Evolutionary conservation across 2,888 invertebrate species (phyloP), one percentile per base, ranked within the genome.

Genomic region (Drosophila subsilvestris): DNA sequence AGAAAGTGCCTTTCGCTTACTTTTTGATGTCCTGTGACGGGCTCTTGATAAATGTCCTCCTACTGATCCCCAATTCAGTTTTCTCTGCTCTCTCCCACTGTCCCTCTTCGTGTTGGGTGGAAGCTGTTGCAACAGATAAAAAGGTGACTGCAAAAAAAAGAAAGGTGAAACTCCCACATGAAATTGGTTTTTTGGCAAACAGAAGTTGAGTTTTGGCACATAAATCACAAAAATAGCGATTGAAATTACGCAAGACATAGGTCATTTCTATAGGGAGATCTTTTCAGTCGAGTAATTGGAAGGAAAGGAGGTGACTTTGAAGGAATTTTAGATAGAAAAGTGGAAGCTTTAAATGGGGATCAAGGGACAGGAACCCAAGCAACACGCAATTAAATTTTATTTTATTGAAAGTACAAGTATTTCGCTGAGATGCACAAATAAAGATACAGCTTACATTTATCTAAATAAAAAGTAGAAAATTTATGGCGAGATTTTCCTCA

Each of bases 41-140:
- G 57, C 14, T 50, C 63, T 66, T 82, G 84, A 83, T 86, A 78
- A 83, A 82, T 82, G 86, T 86, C 48, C 76, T 73, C 49, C 55
- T 56, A 37, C 14, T 37, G 37, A 14, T 37, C 37, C 67, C 67
- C 67, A 50, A 61, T 27, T 42, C 45, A 22, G 14, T 37, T 32
- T 22, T 10, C 9, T 22, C 25, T 9, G 17, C 27, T 17, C 10
- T 9, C 3, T 12, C 3, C 57, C 8, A 8, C 20, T 29, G 12
- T 22, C 54, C 20, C 32, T 20, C 25, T 25, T n/a, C 29, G 37
- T 42, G 29, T 27, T 42, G 29, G 17, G 10, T 55, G 10, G 20
- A 8, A 5, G 18, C 47, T 32, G 57, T 29, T 58, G 57, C 65
- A 56, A 61, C 81, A 71, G 76, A 75, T 74, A 73, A 67, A 81